Evolutionary conservation across 2,797 vertebrate species (phyloP).

Genomic region (Danio choprae): DNA sequence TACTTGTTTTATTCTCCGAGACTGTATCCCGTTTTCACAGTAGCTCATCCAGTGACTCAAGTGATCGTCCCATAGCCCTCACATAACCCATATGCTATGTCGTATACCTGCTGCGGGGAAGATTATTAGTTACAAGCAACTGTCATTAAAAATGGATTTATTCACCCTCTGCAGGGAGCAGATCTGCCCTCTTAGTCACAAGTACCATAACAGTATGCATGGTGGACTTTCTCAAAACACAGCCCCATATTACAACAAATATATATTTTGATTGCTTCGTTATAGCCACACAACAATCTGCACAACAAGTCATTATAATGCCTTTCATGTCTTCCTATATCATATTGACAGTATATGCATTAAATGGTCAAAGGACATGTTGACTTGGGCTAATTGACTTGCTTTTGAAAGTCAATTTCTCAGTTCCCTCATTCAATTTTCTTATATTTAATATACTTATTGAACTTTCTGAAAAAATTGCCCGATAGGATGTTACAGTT

Average conservation of each 20-base stretch:
- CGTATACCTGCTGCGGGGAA: constrained; percentile 78
- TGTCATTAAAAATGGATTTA: constrained; percentile 86
- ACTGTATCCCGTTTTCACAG: constrained; percentile 16
- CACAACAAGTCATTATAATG: no score
- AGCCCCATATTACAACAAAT: background rate
- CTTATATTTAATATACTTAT: no score
- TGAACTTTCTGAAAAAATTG: no score
- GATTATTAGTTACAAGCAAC: constrained; percentile 80
- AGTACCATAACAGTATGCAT: constrained; percentile 35
- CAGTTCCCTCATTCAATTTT: no score
- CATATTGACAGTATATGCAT: no score
- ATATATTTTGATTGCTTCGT: background rate
- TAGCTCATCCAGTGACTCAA: constrained; percentile 56
- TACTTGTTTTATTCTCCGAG: constrained; percentile 33
- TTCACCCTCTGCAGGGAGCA: constrained; percentile 71
- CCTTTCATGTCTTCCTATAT: no score
- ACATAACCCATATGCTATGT: constrained; percentile 76
- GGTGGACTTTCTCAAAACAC: constrained; percentile 3
- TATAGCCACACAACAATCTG: background rate
- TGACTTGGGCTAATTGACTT: no score
- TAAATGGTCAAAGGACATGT: no score
- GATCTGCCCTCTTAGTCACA: constrained; percentile 40
- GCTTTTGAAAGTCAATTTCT: no score
- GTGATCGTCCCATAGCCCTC: constrained; percentile 52
- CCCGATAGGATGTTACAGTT: no score